Base-by-base conservation (phyloP, 2,888 invertebrate species). In the Spodoptera littoralis region DNA sequence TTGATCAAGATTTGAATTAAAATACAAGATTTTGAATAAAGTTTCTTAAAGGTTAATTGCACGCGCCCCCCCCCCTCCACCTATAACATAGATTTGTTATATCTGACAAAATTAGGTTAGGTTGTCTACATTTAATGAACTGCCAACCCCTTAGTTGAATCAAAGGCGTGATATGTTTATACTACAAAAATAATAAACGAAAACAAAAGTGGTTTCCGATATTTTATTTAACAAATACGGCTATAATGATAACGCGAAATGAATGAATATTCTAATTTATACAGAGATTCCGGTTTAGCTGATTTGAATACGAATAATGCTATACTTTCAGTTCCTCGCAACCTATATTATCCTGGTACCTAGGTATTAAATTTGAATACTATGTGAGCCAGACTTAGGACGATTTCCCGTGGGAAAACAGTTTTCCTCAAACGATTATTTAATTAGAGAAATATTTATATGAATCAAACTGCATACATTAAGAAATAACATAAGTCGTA, bases 271-370 rank as follows among this genome's bases (percentile, higher is more conserved):
- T 53, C 30, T 47, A 46, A 65, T 47, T 50, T 50, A 50, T n/a
- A 43, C 13, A 11, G 11, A 18, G 43, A 66, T 60, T 65, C 70
- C 45, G 54, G 55, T 56, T 70, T 50, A 24, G 22, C 9, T 22
- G 50, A 54, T 54, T 61, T 51, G n/a, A 55, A 54, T 68, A 56
- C 44, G 43, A 52, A 49, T 30, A 36, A 36, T 8, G 8, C 36
- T 36, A 36, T 8, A 9, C 36, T 36, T 64, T 63, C 6, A 51
- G n/a, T 48, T 64, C 60, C 18, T 64, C 11, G 9, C 48, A 11
- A 43, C 12, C 18, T 52, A 64, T 72, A 54, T 11, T 41, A 11
- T 57, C 72, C 72, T 72, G 56, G 64, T 72, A 72, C 71, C n/a
- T 68, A 72, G 56, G 30, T 27, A 53, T 71, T 43, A 47, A 36